A percentile compares a stretch with the other conserved stretches of the same genome.
Conservation (phyloP, 2,797 vertebrate species). For the Austrolebias charrua region DNA sequence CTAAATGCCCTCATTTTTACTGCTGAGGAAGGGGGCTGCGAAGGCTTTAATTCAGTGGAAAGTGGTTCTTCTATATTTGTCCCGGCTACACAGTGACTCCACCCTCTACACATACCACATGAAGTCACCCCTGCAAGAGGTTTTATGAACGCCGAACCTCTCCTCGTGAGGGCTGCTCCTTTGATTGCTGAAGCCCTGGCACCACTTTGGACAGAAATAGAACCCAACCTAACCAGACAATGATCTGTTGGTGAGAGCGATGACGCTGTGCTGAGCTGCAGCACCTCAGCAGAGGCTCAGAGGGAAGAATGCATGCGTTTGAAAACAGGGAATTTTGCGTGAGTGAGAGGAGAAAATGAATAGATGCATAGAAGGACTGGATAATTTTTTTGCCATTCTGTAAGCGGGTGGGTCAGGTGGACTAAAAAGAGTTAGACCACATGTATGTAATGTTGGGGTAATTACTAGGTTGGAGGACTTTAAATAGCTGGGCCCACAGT, state of each 20-base stretch:
- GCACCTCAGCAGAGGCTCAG: background rate
- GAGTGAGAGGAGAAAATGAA: slow-evolving; percentile 7
- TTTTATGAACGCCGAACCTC: slow-evolving; percentile 58
- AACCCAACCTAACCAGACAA: slow-evolving; percentile 40
- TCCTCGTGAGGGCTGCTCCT: slow-evolving; percentile 44
- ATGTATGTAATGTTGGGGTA: slow-evolving; percentile 74
- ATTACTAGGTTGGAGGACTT: slow-evolving; percentile 72
- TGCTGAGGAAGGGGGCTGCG: slow-evolving; percentile 48
- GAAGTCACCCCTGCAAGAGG: slow-evolving; percentile 62
- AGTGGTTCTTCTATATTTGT: slow-evolving; percentile 81
- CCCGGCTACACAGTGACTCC: slow-evolving; percentile 73
- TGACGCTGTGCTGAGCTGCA: slow-evolving; percentile 19
- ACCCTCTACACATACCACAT: slow-evolving; percentile 74
- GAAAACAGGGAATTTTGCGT: slow-evolving; percentile 8
- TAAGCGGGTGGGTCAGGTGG: slow-evolving; percentile 73
- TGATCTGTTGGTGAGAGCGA: slow-evolving; percentile 37
- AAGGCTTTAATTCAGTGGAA: slow-evolving; percentile 73
- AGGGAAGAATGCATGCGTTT: slow-evolving; percentile 7
- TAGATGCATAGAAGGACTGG: slow-evolving; percentile 11
- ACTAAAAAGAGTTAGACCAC: slow-evolving; percentile 70
- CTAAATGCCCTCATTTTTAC: slow-evolving; percentile 68
- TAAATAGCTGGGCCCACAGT: slow-evolving; percentile 73
- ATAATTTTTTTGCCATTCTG: slow-evolving; percentile 35
- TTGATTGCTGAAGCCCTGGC: slow-evolving; percentile 35
- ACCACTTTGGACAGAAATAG: slow-evolving; percentile 34